Conservation (phyloP, 2,113 vertebrate species). For the Abramis brama region DNA sequence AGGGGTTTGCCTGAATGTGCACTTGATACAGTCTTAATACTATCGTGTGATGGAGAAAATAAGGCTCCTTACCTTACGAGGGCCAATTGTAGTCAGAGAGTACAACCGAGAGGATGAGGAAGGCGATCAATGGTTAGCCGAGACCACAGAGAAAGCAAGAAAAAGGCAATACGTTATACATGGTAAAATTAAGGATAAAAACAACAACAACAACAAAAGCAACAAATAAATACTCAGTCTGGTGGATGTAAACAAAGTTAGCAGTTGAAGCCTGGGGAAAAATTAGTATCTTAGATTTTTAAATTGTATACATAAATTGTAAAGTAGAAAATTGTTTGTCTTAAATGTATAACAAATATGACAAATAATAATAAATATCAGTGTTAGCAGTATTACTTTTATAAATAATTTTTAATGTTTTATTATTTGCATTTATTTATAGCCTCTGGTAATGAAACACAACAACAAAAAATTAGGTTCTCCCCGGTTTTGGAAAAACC, state of each 20-base stretch:
- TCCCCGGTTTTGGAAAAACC: constrained; percentile 41
- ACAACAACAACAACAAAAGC: background rate
- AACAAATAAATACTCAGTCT: background rate
- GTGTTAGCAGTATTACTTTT: background rate
- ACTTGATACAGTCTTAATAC: constrained; percentile 58
- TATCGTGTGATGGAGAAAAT: constrained; percentile 75
- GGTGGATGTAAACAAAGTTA: background rate
- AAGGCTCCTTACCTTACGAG: constrained; percentile 99
- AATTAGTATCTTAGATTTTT: background rate
- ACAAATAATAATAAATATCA: background rate
- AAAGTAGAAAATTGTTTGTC: background rate
- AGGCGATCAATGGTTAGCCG: constrained; percentile 59
- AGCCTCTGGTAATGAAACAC: background rate
- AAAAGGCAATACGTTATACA: constrained; percentile 95
- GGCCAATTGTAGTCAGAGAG: constrained; percentile 86
- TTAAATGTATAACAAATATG: background rate
- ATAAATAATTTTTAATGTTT: background rate
- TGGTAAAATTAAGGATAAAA: constrained; percentile 54
- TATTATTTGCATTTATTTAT: background rate
- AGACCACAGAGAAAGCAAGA: constrained; percentile 67
- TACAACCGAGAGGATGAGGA: constrained; percentile 55
- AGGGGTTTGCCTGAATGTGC: constrained; percentile 58
- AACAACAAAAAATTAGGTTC: background rate
- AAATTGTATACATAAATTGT: background rate
- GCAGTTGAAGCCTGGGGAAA: background rate